phyloP scores from a whole-genome alignment of 2,888 invertebrate genomes.

The Mythimna albipuncta region DNA sequence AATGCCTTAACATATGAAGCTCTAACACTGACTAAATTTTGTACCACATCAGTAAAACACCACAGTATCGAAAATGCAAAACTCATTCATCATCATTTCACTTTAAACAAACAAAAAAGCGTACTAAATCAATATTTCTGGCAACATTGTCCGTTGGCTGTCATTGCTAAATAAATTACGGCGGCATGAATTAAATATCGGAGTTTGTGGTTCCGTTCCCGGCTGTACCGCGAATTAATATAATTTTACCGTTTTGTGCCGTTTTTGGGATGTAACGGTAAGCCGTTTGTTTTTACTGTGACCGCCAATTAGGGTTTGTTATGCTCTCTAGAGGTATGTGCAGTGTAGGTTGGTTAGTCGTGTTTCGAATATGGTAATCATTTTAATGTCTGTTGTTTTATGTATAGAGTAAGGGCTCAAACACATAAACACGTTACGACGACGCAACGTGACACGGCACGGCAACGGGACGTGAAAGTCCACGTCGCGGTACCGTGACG shows the following conservation, averaged over 20 bases:
- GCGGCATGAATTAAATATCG: constrained; percentile 68
- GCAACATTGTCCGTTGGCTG: constrained; percentile 52
- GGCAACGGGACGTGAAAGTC: too few relatives aligned
- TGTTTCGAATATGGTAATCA: constrained; percentile 12
- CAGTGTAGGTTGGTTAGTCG: constrained; percentile 22
- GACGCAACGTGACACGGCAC: too few relatives aligned
- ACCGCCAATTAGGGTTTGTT: constrained; percentile 52
- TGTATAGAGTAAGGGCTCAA: not conserved
- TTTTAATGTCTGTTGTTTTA: constrained; percentile 11
- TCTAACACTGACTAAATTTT: not conserved
- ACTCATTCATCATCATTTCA: constrained; percentile 43
- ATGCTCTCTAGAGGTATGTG: constrained; percentile 15
- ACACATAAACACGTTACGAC: too few relatives aligned
- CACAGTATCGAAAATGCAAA: constrained; percentile 18
- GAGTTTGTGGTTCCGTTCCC: constrained; percentile 57
- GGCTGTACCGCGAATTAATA: constrained; percentile 59
- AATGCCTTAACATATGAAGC: too few relatives aligned
- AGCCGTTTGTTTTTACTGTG: constrained; percentile 49
- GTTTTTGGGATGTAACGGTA: constrained; percentile 43
- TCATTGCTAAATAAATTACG: constrained; percentile 70
- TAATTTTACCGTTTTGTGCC: constrained; percentile 46
- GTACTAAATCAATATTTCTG: constrained; percentile 58
- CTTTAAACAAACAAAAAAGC: constrained; percentile 56
- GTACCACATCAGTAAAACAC: not conserved
- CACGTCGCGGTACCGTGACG: too few relatives aligned